Percentiles rank a stretch among this genome's conserved stretches.
phyloP scores from a whole-genome alignment of 2,113 vertebrate species.

The Collichthys lucidus region DNA sequence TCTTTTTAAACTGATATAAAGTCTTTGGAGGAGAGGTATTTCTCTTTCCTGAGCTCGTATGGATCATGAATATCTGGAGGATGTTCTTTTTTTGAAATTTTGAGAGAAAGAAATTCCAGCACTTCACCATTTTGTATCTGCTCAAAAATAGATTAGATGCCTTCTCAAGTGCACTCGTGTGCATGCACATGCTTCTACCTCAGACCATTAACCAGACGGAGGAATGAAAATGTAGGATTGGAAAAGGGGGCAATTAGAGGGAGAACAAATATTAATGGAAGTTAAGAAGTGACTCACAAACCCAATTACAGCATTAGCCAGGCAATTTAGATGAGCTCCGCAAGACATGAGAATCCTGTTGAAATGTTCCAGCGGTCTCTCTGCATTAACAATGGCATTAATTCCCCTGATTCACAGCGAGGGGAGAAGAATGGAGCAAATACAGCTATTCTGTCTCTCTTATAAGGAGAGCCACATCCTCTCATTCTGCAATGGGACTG shows the following conservation, averaged over 20 bases:
- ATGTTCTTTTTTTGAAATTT: slow-evolving; percentile 15
- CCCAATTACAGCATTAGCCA: slow-evolving; percentile 91
- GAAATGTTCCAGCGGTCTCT: slow-evolving; percentile 88
- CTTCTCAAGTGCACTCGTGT: slow-evolving; percentile 12
- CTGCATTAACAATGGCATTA: slow-evolving; percentile 80
- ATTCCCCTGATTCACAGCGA: slow-evolving; percentile 68
- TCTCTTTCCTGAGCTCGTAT: slow-evolving; percentile 26
- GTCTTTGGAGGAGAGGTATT: slow-evolving; percentile 19
- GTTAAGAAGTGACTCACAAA: slow-evolving; percentile 87
- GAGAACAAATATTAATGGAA: slow-evolving; percentile 84
- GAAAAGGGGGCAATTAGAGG: slow-evolving; percentile 75
- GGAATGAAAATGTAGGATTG: slow-evolving; percentile 65
- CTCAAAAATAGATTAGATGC: slow-evolving; percentile 58
- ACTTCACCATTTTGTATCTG: slow-evolving; percentile 51
- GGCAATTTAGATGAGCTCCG: slow-evolving; percentile 89
- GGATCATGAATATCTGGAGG: slow-evolving; percentile 31
- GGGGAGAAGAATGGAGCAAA: slow-evolving; percentile 80
- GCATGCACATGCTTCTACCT: slow-evolving; percentile 44
- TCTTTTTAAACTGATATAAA: slow-evolving; percentile 30
- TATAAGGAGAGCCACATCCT: slow-evolving; percentile 77
- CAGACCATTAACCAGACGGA: slow-evolving; percentile 71
- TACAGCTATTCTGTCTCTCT: slow-evolving; percentile 84
- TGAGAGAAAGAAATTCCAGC: slow-evolving; percentile 24
- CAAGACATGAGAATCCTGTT: slow-evolving; percentile 81
- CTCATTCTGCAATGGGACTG: slow-evolving; percentile 78